Percentiles rank a stretch among this genome's conserved stretches.
These are phyloP conservation scores for Bombus consobrinus DNA, from an alignment of 1,140 invertebrate species.

Conservation along the genomic window DNA sequence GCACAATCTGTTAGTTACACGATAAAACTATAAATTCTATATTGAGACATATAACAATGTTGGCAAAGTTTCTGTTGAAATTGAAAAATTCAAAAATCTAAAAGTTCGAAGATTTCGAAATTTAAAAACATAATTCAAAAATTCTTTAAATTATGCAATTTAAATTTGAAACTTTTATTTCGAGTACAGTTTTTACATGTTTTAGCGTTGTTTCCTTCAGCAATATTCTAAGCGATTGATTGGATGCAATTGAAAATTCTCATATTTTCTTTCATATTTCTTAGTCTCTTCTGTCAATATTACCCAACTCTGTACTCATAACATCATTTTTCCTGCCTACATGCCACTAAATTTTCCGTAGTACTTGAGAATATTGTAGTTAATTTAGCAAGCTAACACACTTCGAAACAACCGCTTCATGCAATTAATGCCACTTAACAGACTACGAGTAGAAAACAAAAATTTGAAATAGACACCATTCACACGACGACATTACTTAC, in stretches of 20 bases:
- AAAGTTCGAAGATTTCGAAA: not conserved
- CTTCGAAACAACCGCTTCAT: conserved; percentile 17
- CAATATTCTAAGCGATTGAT: not conserved
- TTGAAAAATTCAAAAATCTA: not conserved
- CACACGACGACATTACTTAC: conserved; percentile 23
- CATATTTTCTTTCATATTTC: not conserved
- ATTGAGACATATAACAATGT: not conserved
- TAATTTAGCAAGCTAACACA: conserved; percentile 36
- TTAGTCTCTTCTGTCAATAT: not conserved
- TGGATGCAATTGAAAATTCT: not conserved
- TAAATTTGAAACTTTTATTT: not conserved
- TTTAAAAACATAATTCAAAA: not conserved
- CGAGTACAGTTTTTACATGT: not conserved
- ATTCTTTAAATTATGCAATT: not conserved
- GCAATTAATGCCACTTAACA: conserved; percentile 43
- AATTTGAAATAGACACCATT: conserved; percentile 1
- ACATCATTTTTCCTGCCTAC: not conserved
- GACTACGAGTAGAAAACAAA: not conserved
- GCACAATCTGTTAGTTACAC: not conserved
- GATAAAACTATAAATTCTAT: not conserved
- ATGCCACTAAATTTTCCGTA: conserved; percentile 19
- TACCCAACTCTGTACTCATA: not conserved
- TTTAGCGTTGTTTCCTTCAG: not conserved
- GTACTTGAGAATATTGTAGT: conserved; percentile 25
- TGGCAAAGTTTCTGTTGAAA: not conserved